Evolutionary conservation across 2,797 vertebrate species (phyloP), one percentile per base, ranked within the genome.

Genomic region (Lepilemur ruficaudatus): DNA sequence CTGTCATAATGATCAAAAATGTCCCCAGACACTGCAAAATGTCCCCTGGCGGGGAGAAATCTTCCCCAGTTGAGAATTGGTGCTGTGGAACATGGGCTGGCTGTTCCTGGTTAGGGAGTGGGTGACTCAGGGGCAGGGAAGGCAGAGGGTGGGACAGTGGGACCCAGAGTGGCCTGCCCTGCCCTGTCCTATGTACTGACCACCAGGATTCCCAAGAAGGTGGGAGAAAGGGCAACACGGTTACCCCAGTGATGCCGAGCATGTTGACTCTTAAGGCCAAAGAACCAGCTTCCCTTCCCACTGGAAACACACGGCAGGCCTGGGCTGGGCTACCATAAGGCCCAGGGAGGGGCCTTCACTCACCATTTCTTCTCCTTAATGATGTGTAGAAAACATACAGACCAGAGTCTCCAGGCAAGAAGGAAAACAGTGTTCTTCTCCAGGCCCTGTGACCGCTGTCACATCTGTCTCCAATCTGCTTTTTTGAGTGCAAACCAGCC

Each of bases 401-500:
- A 23, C 30, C 43, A 41, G 52, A 63, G 61, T 28, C 63, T 41
- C 14, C 23, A 59, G 50, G 35, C 38, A 38, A 4, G 28, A 93
- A 75, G 48, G 61, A 73, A 67, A 78, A 6, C 5, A 38, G 13
- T 25, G 8, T 17, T 67, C 32, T n/a, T 67, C 55, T 52, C 48
- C 11, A 8, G 1, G 2, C 41, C 43, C 70, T 15, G 15, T n/a
- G 55, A 57, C n/a, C 46, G 32, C 46, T 25, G 25, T 5, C 6
- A 4, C 2, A 2, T 30, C 48, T 0, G 7, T 67, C 63, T 48
- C 52, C 30, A 76, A 17, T 38, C 46, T 57, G 38, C 4, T 17
- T 67, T 89, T 86, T 81, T 67, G 41, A 97, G 50, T 25, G 30
- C n/a, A 81, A 89, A 93, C 35, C 78, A 86, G 81, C 35, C 50